Conservation (phyloP, 2,888 invertebrate genomes). For the Carabus problematicus region DNA sequence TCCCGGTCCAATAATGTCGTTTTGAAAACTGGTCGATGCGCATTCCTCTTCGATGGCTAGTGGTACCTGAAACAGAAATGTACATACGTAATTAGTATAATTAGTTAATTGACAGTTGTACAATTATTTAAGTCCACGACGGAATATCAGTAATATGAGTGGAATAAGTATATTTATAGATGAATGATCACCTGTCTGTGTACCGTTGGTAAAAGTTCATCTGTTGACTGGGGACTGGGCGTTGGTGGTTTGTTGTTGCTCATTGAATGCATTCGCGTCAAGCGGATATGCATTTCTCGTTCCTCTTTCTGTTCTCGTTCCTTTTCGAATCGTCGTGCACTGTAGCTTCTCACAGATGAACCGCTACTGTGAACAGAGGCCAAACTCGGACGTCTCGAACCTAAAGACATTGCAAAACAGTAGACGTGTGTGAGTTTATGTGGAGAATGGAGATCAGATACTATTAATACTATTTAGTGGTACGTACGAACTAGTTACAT, state of each 20-base stretch:
- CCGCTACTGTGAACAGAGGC: conserved; percentile 85
- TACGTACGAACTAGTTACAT: conserved; percentile 39
- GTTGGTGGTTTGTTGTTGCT: conserved; percentile 66
- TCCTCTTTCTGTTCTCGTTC: conserved; percentile 84
- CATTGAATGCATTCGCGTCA: conserved; percentile 66
- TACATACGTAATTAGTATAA: conserved; percentile 7
- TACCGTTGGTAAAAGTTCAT: conserved; percentile 81
- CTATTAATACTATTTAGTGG: conserved; percentile 1
- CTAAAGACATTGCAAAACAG: conserved; percentile 57
- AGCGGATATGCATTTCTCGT: conserved; percentile 78
- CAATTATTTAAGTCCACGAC: neutral
- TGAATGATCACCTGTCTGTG: conserved; percentile 69
- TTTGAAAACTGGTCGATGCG: conserved; percentile 56
- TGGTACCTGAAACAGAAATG: conserved; percentile 55
- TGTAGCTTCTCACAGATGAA: conserved; percentile 83
- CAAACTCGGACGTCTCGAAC: conserved; percentile 87
- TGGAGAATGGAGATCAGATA: neutral
- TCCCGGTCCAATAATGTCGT: conserved; percentile 55
- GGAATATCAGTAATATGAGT: no score
- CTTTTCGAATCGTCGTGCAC: conserved; percentile 78
- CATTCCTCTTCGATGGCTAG: conserved; percentile 58
- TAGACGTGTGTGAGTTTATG: neutral
- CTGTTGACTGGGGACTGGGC: conserved; percentile 82
- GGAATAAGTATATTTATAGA: no score
- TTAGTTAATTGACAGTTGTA: neutral